Evolutionary conservation across 2,797 vertebrate genomes (phyloP), one percentile per base, ranked within the genome.

Genomic region (Oryzias sinensis): DNA sequence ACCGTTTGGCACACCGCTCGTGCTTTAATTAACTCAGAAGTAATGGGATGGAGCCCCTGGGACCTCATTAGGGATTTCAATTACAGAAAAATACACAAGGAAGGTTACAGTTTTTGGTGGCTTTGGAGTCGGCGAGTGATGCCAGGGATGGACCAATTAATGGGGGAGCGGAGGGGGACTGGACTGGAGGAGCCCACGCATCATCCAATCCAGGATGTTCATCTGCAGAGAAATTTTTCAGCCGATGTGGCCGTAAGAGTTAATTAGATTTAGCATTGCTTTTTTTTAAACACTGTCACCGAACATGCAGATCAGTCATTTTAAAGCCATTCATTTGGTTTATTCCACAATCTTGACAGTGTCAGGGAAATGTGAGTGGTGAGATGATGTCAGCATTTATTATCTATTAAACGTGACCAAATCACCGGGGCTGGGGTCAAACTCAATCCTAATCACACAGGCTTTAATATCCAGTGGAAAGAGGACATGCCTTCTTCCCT

Each of bases 41-140:
- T 91, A 92, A 92, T 90, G 83, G 86, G 85, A 91, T 92, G 91
- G 84, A 92, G 90, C 93, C 91, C 93, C 61, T 17, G 94, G 92
- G 94, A 93, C 83, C 93, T 95, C 93, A 94, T 95, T 95, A 95
- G 91, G 89, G 92, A 84, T 92, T 93, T 93, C 93, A 93, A 93
- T 94, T 94, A 93, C 87, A 63, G 83, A 86, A 90, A 87, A 91
- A 91, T 78, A 90, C 82, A 91, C 89, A 89, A 89, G 89, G 87
- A 92, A 81, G 88, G 87, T 84, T 87, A 87, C 86, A 84, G 83
- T 88, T 88, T 89, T 90, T 86, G 82, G 84, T 90, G 89, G 87
- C 87, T 86, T 88, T 81, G 82, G 86, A 89, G 81, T 82, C 77
- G 79, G 70, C 66, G 63, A 79, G 70, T 42, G 40, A 68, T 90